Percentiles rank a stretch among this genome's conserved stretches.
phyloP scores from a whole-genome alignment of 1,140 invertebrate species.

The Acromyrmex charruanus region DNA sequence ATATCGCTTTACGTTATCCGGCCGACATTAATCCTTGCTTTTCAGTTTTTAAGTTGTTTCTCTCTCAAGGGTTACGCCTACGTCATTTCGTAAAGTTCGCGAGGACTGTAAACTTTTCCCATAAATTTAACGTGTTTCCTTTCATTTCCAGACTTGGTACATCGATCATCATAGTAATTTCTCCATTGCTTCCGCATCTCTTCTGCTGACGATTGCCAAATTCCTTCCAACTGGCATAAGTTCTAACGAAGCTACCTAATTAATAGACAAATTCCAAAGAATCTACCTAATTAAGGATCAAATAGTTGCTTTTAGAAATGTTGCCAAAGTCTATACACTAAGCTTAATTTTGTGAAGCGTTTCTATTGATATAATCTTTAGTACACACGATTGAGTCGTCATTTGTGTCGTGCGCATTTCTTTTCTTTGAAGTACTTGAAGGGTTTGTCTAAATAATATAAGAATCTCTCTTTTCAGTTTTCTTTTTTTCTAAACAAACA shows the following conservation, averaged over 20 bases:
- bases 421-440: no score
- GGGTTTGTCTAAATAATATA: no score
- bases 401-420: no score
- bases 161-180: conserved; percentile 71
- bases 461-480: no score
- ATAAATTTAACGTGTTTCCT: conserved; percentile 63
- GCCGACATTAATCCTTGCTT: conserved; percentile 55
- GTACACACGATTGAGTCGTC: no score
- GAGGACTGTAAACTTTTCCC: conserved; percentile 64
- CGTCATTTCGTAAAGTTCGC: conserved; percentile 58
- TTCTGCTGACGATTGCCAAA: conserved; percentile 51
- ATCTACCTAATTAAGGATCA: conserved; percentile 49
- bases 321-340: background rate
- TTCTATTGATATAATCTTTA: background rate
- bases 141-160: conserved; percentile 33
- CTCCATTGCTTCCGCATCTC: conserved; percentile 40
- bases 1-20: conserved; percentile 20
- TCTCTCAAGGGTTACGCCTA: conserved; percentile 2
- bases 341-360: background rate
- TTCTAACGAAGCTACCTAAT: conserved; percentile 43
- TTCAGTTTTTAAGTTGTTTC: conserved; percentile 25
- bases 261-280: conserved; percentile 47
- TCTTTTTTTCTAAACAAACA: no score
- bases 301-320: background rate
- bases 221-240: conserved; percentile 21